A percentile compares a stretch with the other conserved stretches of the same genome.
Evolutionary conservation across 1,140 invertebrate species (phyloP).

Genomic region (Copidosoma floridanum): DNA sequence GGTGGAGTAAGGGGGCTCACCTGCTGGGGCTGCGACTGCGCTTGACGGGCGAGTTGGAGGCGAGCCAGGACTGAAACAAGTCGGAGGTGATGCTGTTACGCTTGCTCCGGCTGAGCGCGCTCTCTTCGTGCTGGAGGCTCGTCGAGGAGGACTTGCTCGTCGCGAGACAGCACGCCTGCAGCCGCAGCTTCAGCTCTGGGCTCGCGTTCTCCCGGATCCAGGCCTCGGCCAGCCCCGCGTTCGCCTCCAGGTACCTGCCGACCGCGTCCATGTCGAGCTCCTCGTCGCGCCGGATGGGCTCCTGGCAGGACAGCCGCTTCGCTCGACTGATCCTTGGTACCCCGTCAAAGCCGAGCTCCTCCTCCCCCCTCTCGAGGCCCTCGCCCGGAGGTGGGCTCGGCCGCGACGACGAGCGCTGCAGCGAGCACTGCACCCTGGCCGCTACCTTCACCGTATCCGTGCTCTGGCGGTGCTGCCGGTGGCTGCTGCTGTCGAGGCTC

Average conservation of each 20-base stretch:
- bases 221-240: conserved; percentile 63
- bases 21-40: conserved; percentile 59
- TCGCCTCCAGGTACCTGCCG: conserved; percentile 58
- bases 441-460: conserved; percentile 52
- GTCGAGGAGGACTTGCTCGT: conserved; percentile 44
- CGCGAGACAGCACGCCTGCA: conserved; percentile 45
- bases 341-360: background rate
- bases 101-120: conserved; percentile 39
- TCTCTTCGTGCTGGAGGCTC: conserved; percentile 47
- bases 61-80: conserved; percentile 78
- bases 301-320: conserved; percentile 43
- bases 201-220: conserved; percentile 74
- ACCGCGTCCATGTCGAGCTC: conserved; percentile 24
- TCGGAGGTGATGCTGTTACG: conserved; percentile 81
- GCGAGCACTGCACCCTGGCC: conserved; percentile 44
- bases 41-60: conserved; percentile 66
- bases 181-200: conserved; percentile 60
- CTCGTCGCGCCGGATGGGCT: conserved; percentile 44
- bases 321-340: conserved; percentile 34
- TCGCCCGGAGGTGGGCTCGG: conserved; percentile 1
- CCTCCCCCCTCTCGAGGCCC: background rate
- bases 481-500: conserved; percentile 42
- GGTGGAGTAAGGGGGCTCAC: no score
- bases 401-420: conserved; percentile 30
- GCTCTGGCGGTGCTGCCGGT: conserved; percentile 31